These are phyloP conservation scores for Motacilla tschutschensis DNA, from an alignment of 2,113 vertebrate genomes.

Conservation along the genomic window DNA sequence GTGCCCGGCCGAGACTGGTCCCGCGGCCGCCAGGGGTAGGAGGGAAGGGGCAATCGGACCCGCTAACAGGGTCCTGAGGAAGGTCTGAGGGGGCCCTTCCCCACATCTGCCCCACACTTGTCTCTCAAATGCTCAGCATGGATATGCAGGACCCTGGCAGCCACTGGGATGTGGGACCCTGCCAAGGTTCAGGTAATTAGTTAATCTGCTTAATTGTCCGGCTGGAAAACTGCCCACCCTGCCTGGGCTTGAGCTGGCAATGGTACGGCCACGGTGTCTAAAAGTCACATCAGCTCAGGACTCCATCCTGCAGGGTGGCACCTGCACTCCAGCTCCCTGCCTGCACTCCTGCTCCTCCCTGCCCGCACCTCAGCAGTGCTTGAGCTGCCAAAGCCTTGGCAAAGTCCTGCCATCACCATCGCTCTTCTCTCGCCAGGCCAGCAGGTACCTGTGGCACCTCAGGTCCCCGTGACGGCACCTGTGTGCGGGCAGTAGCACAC, in stretches of 20 bases:
- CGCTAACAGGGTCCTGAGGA: not conserved
- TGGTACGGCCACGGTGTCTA: rapidly evolving
- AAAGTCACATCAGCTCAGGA: not conserved
- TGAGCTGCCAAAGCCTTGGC: rapidly evolving
- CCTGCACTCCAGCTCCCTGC: not conserved
- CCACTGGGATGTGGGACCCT: not conserved
- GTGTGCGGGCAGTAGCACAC: rapidly evolving
- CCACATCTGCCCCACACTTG: not conserved
- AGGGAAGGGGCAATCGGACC: not conserved
- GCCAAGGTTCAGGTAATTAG: slow-evolving; percentile 16
- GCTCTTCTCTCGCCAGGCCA: not conserved
- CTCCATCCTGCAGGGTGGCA: not conserved
- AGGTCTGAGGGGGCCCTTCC: not conserved
- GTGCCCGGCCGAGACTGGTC: not conserved
- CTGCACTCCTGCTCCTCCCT: not conserved
- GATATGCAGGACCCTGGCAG: not conserved
- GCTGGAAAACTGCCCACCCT: not conserved
- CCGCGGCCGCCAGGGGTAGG: too few species aligned
- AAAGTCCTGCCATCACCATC: not conserved
- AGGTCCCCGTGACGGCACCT: too few species aligned
- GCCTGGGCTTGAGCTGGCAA: not conserved
- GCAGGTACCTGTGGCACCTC: not conserved
- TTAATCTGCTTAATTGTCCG: slow-evolving; percentile 13
- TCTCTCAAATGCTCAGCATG: rapidly evolving
- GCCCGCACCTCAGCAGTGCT: not conserved